Evolutionary conservation across 2,888 invertebrate genomes (phyloP), one percentile per base, ranked within the genome.

Genomic region (Watsonalla cultraria): DNA sequence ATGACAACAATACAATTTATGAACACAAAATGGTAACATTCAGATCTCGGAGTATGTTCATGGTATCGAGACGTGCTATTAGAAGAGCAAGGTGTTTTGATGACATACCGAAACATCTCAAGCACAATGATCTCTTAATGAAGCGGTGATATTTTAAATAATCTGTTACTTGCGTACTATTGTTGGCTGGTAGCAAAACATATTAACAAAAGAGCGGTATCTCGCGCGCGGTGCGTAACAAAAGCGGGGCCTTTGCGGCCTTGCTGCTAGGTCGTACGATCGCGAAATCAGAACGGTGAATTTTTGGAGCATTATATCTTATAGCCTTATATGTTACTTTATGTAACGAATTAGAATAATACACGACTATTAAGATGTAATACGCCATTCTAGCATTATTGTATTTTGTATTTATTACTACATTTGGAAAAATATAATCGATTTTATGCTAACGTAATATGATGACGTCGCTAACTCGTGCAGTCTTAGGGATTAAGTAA

Each of bases 171-270:
- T 39, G 49, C 15, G 37, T 9, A 11, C 49, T 37, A 49, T 49
- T 49, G 49, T 49, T 49, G 14, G 48, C 14, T 8, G 48, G n/a
- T 49, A 37, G 48, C 35, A 35, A 48, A 49, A 47, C 45, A 48
- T 50, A 50, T 45, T 52, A 47, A 58, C 56, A 59, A 58, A 58
- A 59, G 54, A 51, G 55, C 46, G 47, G 47, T 56, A 57, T 50
- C 57, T 66, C 68, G 65, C 64, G 64, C 68, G 67, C 56, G 51
- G 62, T 54, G 66, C 72, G 72, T 75, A 74, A 73, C 76, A 74
- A 81, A 80, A 78, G 72, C 62, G 73, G 71, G 72, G 78, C 76
- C 76, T 70, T 68, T 61, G 62, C 72, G 76, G 75, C 83, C 80
- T 81, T 81, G 80, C 64, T 56, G 59, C 55, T 62, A 65, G 64